Conservation (phyloP, 2,888 invertebrate species). For the Melinaea menophilus region DNA sequence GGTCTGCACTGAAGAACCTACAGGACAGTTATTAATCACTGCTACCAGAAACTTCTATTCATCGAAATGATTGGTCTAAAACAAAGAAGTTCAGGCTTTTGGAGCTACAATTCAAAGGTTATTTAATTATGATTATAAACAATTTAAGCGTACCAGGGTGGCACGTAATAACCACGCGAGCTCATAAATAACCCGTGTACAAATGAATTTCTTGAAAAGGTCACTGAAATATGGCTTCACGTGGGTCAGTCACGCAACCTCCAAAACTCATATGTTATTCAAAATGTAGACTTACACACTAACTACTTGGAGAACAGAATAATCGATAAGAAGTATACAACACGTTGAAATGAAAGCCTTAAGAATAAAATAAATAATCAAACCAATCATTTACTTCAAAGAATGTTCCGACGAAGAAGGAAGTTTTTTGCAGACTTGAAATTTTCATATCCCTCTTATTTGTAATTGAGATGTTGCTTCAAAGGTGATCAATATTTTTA, state of each 20-base stretch:
- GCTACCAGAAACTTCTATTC: slow-evolving; percentile 7
- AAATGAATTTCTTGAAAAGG: slow-evolving; percentile 76
- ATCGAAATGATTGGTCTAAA: slow-evolving; percentile 8
- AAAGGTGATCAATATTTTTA: slow-evolving; percentile 33
- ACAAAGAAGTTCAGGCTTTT: slow-evolving; percentile 18
- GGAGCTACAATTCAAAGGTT: slow-evolving; percentile 15
- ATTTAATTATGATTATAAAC: slow-evolving; percentile 44
- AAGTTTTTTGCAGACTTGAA: slow-evolving; percentile 10
- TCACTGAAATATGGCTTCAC: slow-evolving; percentile 72
- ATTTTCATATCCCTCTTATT: slow-evolving; percentile 27
- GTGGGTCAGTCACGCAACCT: slow-evolving; percentile 66
- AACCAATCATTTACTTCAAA: no score
- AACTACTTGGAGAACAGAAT: slow-evolving; percentile 41
- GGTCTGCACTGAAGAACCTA: not conserved
- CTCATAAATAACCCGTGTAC: slow-evolving; percentile 52
- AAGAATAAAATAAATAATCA: not conserved
- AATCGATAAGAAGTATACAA: not conserved
- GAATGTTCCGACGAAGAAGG: no score
- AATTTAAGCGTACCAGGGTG: slow-evolving; percentile 53
- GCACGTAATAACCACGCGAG: slow-evolving; percentile 55
- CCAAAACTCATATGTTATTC: slow-evolving; percentile 55
- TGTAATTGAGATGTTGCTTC: slow-evolving; percentile 31
- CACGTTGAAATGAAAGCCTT: not conserved
- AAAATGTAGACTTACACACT: slow-evolving; percentile 32
- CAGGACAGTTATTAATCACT: slow-evolving; percentile 3